These are phyloP conservation scores for Alouatta palliata DNA, from an alignment of 2,113 vertebrate species.

Conservation along the genomic window DNA sequence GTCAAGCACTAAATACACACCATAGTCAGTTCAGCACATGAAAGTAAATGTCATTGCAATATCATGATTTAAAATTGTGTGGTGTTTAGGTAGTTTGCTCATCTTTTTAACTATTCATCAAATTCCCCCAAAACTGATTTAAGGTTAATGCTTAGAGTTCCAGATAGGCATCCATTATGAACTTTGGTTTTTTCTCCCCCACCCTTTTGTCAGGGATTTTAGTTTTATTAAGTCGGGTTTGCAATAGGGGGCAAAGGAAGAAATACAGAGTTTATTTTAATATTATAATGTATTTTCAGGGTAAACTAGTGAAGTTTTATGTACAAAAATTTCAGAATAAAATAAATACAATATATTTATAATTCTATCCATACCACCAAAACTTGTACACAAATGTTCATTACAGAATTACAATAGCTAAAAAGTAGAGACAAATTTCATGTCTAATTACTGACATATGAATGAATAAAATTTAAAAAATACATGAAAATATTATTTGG, in stretches of 20 bases:
- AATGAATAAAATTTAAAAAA: neutral
- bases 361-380: neutral
- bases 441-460: neutral
- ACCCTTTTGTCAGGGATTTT: too few species aligned
- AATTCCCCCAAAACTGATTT: neutral
- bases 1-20: neutral
- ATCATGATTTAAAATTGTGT: neutral
- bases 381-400: neutral
- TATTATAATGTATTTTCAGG: neutral
- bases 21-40: fast-evolving
- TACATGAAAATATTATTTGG: neutral
- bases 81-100: fast-evolving
- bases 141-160: neutral
- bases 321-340: neutral
- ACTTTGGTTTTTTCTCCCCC: too few species aligned
- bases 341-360: neutral
- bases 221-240: neutral
- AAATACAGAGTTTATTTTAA: neutral
- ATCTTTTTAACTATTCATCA: neutral
- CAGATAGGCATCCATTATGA: neutral
- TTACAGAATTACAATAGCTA: neutral
- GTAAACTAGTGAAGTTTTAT: neutral
- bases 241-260: neutral
- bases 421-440: neutral
- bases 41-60: neutral